Evolutionary conservation across 2,888 invertebrate species (phyloP), one percentile per base, ranked within the genome.

Genomic region (Zaprionus bogoriensis): DNA sequence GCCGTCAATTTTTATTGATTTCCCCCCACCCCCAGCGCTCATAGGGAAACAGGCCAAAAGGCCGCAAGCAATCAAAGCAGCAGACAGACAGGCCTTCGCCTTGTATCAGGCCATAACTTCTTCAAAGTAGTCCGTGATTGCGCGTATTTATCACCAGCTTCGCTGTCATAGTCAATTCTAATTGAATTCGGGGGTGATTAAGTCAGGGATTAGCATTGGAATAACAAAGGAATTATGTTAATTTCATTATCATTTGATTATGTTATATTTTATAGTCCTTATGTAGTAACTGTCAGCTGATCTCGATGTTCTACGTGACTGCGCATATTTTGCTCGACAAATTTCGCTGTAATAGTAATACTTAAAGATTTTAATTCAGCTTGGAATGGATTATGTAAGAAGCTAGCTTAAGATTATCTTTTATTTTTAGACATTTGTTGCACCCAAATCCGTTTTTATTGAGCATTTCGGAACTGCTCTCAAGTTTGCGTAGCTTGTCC

Each of bases 1-100:
- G 54, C 58, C 44, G 64, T 64, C 60, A 45, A 57, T 57, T 63
- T 62, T 69, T 81, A 72, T 78, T 80, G 76, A 81, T 78, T 78
- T 48, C 22, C 20, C 41, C 23, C n/a, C 14, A 1, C n/a, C 7
- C 17, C 22, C 7, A 25, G 14, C 6, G 36, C n/a, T n/a, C n/a
- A n/a, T n/a, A n/a, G n/a, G n/a, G n/a, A n/a, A 25, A 10, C 19
- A 62, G 45, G 41, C 52, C 58, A 36, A 39, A 41, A 14, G 32
- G 4, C 32, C 32, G 17, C 30, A 28, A 57, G 30, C 54, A 57
- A 63, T 57, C 41, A 53, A 41, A 27, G 10, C 19, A 10, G 2
- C 9, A 10, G 7, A 9, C 14, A 25, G n/a, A 10, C 47, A 17
- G 25, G 25, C 27, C 10, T 28, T 28, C 28, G 28, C 3, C 14